phyloP scores from a whole-genome alignment of 2,797 vertebrate species.

The Parambassis ranga region DNA sequence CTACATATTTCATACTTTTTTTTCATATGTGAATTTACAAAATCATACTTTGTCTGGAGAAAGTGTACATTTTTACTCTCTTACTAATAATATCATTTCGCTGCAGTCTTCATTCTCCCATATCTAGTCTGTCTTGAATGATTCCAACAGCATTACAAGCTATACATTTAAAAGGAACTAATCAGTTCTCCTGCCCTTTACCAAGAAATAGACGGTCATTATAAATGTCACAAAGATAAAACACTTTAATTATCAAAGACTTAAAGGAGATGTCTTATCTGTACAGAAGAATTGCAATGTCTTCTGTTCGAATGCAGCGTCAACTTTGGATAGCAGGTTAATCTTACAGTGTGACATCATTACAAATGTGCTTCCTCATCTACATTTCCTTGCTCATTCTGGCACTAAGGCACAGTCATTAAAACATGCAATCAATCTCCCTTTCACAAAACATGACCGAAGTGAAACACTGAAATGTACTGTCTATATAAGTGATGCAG shows the following conservation, averaged over 20 bases:
- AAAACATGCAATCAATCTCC: not conserved
- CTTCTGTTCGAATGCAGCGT: slow-evolving; percentile 16
- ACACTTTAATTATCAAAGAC: slow-evolving; percentile 46
- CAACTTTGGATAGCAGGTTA: slow-evolving; percentile 18
- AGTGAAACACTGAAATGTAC: too few species aligned
- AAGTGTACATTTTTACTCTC: not conserved
- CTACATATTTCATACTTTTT: too few species aligned
- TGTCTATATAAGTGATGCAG: too few species aligned
- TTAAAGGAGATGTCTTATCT: slow-evolving; percentile 37
- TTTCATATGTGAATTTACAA: too few species aligned
- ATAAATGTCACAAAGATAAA: slow-evolving; percentile 56
- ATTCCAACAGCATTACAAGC: slow-evolving; percentile 15
- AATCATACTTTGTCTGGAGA: too few species aligned
- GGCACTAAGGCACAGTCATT: not conserved
- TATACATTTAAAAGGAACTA: slow-evolving; percentile 35
- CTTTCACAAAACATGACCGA: too few species aligned
- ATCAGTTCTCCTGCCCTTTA: slow-evolving; percentile 53
- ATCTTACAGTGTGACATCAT: slow-evolving; percentile 33
- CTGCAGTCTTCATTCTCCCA: not conserved
- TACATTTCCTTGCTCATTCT: not conserved
- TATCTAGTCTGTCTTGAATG: slow-evolving; percentile 1
- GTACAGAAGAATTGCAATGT: slow-evolving; percentile 12
- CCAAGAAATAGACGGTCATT: slow-evolving; percentile 36
- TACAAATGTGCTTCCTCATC: slow-evolving; percentile 23
- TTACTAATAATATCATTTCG: not conserved